Evolutionary conservation across 2,113 vertebrate genomes (phyloP).

Genomic region (Oxyura jamaicensis): DNA sequence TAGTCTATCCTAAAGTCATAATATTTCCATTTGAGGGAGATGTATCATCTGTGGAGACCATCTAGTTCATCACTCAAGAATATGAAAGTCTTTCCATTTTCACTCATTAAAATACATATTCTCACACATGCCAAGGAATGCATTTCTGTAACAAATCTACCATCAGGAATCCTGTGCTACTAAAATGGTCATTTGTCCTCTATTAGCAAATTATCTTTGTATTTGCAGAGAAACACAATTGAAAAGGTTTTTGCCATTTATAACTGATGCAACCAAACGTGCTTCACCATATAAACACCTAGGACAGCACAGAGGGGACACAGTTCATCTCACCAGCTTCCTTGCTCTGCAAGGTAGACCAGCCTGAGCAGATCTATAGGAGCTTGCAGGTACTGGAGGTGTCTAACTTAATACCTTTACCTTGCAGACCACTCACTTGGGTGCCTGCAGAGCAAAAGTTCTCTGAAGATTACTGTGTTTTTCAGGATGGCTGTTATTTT

Average conservation of each 20-base stretch:
- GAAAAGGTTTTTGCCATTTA: neutral
- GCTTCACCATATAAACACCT: neutral
- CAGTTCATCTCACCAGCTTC: too few species aligned
- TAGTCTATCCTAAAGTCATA: constrained; percentile 40
- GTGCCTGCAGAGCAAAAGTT: neutral
- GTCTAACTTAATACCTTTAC: neutral
- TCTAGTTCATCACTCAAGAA: constrained; percentile 48
- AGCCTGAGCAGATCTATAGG: neutral
- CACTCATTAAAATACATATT: constrained; percentile 11
- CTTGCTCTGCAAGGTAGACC: too few species aligned
- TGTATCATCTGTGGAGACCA: neutral
- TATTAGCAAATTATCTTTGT: neutral
- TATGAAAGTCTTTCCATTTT: neutral
- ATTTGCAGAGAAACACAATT: neutral
- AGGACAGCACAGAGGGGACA: too few species aligned
- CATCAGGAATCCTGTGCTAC: neutral
- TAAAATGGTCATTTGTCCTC: neutral
- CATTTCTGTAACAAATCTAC: neutral
- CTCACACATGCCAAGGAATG: neutral
- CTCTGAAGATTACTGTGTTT: neutral
- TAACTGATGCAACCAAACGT: neutral
- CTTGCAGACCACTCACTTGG: neutral
- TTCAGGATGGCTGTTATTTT: neutral
- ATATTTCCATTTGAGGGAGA: constrained; percentile 36
- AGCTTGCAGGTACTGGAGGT: neutral